These are phyloP conservation scores for Parotocinclus haroldoi DNA, from an alignment of 2,797 vertebrate species.

Conservation along the genomic window DNA sequence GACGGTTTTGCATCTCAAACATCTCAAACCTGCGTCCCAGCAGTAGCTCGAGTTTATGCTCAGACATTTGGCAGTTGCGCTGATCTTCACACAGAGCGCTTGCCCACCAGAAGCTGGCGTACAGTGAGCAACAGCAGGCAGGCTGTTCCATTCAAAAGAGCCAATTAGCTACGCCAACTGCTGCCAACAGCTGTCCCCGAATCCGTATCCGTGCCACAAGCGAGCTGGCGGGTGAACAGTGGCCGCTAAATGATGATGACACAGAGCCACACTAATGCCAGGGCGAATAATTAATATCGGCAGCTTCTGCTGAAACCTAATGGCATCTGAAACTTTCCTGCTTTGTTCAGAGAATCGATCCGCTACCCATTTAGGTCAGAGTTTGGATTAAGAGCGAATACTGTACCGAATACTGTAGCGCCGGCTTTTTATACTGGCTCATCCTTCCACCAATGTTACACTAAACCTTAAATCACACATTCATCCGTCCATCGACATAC, in stretches of 20 bases:
- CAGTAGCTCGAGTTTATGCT: not conserved
- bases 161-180: slow-evolving; percentile 35
- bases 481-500: not conserved
- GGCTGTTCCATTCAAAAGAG: slow-evolving; percentile 42
- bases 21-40: not conserved
- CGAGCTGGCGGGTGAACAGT: slow-evolving; percentile 14
- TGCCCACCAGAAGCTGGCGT: slow-evolving; percentile 36
- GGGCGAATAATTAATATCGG: not conserved
- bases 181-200: slow-evolving; percentile 41
- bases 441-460: not conserved
- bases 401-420: no score
- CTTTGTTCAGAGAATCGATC: no score
- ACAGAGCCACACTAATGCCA: slow-evolving; percentile 9
- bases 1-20: no score
- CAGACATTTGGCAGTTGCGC: slow-evolving; percentile 24
- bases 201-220: slow-evolving; percentile 20
- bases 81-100: slow-evolving; percentile 7
- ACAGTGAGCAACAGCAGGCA: slow-evolving; percentile 28
- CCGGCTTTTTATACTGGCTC: no score
- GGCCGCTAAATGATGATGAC: slow-evolving; percentile 3
- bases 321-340: no score
- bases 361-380: no score
- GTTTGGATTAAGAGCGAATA: no score
- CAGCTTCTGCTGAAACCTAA: slow-evolving; percentile 1
- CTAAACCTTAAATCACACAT: not conserved